These are phyloP conservation scores for Petroica traversi DNA, from an alignment of 2,113 vertebrate genomes.

Conservation along the genomic window DNA sequence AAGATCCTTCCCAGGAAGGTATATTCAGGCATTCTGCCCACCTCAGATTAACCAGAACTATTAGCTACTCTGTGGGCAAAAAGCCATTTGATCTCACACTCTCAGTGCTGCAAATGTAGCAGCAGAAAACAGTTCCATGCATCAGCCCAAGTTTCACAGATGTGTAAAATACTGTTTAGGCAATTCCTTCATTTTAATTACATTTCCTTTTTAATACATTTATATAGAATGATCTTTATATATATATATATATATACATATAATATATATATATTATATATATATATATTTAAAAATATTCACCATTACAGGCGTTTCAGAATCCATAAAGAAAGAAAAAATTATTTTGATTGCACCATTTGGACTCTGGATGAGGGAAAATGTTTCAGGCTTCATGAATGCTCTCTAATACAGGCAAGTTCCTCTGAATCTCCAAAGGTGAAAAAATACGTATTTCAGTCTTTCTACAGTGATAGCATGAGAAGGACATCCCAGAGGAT, in stretches of 20 bases:
- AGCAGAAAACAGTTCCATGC: not conserved
- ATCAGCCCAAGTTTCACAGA: conserved; percentile 27
- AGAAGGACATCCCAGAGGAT: not conserved
- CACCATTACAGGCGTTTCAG: conserved; percentile 21
- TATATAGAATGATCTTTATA: conserved; percentile 49
- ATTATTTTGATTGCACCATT: conserved; percentile 27
- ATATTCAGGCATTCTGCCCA: not conserved
- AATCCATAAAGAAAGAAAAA: conserved; percentile 17
- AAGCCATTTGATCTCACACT: not conserved
- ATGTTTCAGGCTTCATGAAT: not conserved
- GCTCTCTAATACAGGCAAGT: not conserved
- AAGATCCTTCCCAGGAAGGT: not conserved
- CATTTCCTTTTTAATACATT: conserved; percentile 48
- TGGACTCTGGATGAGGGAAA: not conserved
- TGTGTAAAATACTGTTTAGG: not conserved
- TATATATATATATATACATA: conserved; percentile 25
- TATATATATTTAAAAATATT: conserved; percentile 23
- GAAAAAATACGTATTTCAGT: not conserved
- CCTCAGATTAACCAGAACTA: not conserved
- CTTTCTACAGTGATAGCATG: not conserved
- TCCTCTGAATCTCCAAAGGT: not conserved
- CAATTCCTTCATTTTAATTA: conserved; percentile 49
- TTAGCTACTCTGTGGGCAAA: not conserved
- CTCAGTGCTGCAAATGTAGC: not conserved
- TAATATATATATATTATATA: not conserved